Base-by-base conservation (phyloP, 2,113 vertebrate species). In the Lepisosteus oculatus region DNA sequence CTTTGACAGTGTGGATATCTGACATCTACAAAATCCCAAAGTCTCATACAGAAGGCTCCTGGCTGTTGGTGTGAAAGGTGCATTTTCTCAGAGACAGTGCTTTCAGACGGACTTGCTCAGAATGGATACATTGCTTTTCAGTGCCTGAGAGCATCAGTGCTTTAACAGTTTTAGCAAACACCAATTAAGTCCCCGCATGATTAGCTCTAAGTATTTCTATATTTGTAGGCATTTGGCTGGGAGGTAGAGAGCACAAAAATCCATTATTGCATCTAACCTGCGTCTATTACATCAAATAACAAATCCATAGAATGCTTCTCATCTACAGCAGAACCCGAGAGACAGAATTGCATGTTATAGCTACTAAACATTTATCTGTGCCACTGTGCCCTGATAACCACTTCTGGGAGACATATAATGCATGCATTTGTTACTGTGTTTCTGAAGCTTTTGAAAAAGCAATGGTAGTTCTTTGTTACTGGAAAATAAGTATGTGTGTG, bases 211-310 rank as follows among this genome's bases (percentile, higher is more conserved):
- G 8, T 51, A 54, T 8, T 67, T 68, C 66, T 55, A 55, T 55
- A 68, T 68, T 55, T 54, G 15, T 68, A 17, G 17, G 5, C 54
- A 41, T 55, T 68, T 55, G 47, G 45, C 54, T 45, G 42, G 15
- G 55, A 70, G 55, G 12, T 56, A 43, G 61, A 70, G 41, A 43
- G 13, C 55, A 70, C 6, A 70, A 59, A 70, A 61, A 44, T 59
- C 68, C 68, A 70, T 43, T 57, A 59, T 8, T 12, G 29, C 43
- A 14, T 59, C 8, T 59, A 59, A 43, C 55, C 42, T 43, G 29
- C 43, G 55, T 69, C 41, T 17, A 43, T 59, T 69, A 44, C 55
- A 9, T 54, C 41, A 59, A 59, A 61, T 14, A 70, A 59, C 56
- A 70, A 41, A 61, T 44, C 68, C 43, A 68, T 17, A 57, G 55